Percentiles rank a stretch among this genome's conserved stretches.
Conservation (phyloP, 2,888 invertebrate genomes). For the Hirtodrosophila trivittata region DNA sequence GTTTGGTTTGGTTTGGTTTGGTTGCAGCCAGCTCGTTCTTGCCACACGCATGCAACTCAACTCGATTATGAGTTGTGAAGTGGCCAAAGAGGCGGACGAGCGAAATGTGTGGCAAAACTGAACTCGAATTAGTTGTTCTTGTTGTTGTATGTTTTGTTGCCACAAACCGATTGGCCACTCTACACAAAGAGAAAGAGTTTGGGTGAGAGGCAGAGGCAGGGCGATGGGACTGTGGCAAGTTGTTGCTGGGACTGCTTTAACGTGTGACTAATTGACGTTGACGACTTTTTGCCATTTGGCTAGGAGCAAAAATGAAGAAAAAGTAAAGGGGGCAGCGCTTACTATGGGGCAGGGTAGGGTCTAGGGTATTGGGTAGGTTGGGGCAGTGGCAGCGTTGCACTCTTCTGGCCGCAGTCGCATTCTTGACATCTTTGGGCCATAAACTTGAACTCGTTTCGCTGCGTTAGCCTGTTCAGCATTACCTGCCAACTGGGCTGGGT, state of each 20-base stretch:
- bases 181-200: too few species aligned
- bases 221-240: background rate
- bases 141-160: constrained; percentile 6
- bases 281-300: constrained; percentile 59
- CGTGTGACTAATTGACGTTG: constrained; percentile 70
- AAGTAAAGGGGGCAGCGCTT: too few species aligned
- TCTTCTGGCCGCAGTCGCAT: constrained; percentile 24
- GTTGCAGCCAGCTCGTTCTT: constrained; percentile 27
- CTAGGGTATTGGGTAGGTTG: background rate
- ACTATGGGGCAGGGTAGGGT: background rate
- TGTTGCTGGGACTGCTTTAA: background rate
- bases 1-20: constrained; percentile 16
- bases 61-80: constrained; percentile 57
- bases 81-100: constrained; percentile 7
- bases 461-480: constrained; percentile 50
- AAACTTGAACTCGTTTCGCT: constrained; percentile 78
- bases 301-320: too few species aligned
- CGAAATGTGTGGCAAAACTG: constrained; percentile 5
- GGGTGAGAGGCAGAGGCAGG: too few species aligned
- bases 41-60: constrained; percentile 49
- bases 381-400: constrained; percentile 1
- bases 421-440: constrained; percentile 58
- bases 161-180: constrained; percentile 46
- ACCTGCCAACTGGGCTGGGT: constrained; percentile 3
- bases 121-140: constrained; percentile 37